Base-by-base conservation (phyloP, 1,140 invertebrate species). In the Spodoptera litura region DNA sequence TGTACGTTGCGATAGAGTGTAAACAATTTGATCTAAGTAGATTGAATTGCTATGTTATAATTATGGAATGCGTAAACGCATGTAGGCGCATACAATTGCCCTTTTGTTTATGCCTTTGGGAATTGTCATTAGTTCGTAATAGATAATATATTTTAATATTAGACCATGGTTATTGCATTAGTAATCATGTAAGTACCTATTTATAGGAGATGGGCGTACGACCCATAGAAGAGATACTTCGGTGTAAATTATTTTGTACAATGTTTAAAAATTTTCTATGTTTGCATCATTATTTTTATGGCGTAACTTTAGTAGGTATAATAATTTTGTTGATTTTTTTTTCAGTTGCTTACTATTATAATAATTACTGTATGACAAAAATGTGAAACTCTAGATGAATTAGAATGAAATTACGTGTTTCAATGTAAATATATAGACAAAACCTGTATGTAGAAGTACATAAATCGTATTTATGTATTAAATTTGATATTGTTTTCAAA, bases 401-500 rank as follows among this genome's bases (percentile, higher is more conserved):
- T 92, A 93, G 90, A 82, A 88, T 53, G 78, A 87, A 93, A 92
- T 88, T 91, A 92, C 92, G 88, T 92, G 91, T 94, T 91, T 91
- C 88, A 93, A 88, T 94, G 93, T 94, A 94, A 93, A 94, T 94
- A 94, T 82, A 92, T 94, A 94, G 91, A 90, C 86, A 93, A 92
- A 93, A 91, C 91, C 88, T 94, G 91, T 93, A 92, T 93, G 93
- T 93, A 93, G 93, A 87, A 86, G 86, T 93, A 94, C 93, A 93
- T 94, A 94, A 94, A 93, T 91, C 77, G 90, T 94, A 93, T 94
- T 94, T 94, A 94, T 94, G 93, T 94, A 94, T 93, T 94, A 93
- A 93, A 94, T 94, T 94, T 94, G 93, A 94, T 94, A 94, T 94
- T 94, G 91, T 94, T 94, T 94, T 94, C 89, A 92, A 93, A 94